Evolutionary conservation across 2,797 vertebrate genomes (phyloP).

Genomic region (Chiloscyllium punctatum): DNA sequence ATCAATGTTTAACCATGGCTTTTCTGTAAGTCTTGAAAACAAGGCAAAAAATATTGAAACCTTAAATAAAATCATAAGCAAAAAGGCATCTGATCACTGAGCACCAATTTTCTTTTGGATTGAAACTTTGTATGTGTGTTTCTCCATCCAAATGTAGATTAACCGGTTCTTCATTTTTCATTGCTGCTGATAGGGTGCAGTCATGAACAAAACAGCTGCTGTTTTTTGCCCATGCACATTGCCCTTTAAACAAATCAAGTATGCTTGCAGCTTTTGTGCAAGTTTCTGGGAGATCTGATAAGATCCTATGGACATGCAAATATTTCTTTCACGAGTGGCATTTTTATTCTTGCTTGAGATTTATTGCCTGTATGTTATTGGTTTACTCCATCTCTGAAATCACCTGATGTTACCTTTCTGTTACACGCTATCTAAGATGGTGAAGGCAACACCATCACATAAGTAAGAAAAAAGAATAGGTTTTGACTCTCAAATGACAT

Average conservation of each 20-base stretch:
- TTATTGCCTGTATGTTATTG: not conserved
- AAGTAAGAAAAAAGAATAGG: not conserved
- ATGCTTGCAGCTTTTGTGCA: not conserved
- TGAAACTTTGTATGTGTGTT: not conserved
- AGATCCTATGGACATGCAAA: not conserved
- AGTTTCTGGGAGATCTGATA: not conserved
- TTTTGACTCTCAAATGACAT: not conserved
- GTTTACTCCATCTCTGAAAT: constrained; percentile 6
- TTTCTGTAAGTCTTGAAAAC: not conserved
- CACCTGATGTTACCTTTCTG: not conserved
- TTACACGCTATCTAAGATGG: not conserved
- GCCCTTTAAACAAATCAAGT: not conserved
- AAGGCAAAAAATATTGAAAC: not conserved
- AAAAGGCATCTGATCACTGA: not conserved
- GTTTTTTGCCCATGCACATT: not conserved
- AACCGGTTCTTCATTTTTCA: not conserved
- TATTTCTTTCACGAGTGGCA: not conserved
- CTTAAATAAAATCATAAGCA: not conserved
- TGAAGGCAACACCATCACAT: not conserved
- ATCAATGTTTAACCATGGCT: not conserved
- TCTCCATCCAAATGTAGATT: not conserved
- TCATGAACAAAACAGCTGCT: not conserved
- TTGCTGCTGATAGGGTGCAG: not conserved
- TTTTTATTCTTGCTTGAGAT: not conserved
- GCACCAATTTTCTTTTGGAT: too few species aligned